These are phyloP conservation scores for Nothocercus nigrocapillus DNA, from an alignment of 2,113 vertebrate genomes.

Conservation along the genomic window DNA sequence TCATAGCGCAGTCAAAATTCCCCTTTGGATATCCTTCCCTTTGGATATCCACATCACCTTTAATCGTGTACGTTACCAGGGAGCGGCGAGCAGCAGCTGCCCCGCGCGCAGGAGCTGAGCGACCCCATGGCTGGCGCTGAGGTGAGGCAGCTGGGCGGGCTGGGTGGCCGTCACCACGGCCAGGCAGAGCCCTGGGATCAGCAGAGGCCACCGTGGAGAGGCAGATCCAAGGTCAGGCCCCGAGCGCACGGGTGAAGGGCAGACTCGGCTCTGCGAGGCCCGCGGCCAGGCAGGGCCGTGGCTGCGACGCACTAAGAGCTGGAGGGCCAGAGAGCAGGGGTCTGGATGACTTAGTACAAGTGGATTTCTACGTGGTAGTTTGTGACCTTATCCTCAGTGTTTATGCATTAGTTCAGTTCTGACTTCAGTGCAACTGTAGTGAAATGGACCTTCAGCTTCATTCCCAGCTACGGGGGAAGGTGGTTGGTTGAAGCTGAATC, in stretches of 20 bases:
- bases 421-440: background rate
- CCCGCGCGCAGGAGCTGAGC: too few relatives aligned
- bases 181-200: background rate
- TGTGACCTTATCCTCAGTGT: background rate
- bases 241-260: background rate
- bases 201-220: background rate
- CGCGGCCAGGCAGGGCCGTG: background rate
- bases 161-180: background rate
- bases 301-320: background rate
- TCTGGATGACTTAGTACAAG: background rate
- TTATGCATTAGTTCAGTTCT: background rate
- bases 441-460: background rate
- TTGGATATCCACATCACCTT: background rate
- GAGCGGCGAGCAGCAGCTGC: background rate
- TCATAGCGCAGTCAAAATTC: background rate
- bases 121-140: accelerated
- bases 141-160: background rate
- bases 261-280: too few relatives aligned
- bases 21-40: background rate
- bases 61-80: background rate
- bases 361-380: background rate
- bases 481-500: background rate
- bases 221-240: background rate
- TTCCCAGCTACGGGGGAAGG: background rate
- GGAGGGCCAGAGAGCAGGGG: background rate